Conservation (phyloP, 1,140 invertebrate species). For the Drosophila biarmipes region DNA sequence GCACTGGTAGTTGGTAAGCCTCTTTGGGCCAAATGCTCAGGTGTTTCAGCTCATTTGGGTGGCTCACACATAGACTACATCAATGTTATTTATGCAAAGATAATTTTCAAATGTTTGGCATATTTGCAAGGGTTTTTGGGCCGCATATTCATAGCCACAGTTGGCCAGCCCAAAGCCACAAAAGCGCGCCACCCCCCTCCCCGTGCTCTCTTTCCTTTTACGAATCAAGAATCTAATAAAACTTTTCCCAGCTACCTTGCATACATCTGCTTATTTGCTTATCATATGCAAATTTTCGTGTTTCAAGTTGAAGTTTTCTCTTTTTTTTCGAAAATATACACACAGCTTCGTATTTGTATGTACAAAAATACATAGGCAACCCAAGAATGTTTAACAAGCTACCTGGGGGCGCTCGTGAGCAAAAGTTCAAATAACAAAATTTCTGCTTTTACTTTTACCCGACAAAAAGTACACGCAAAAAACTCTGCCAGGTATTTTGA, state of each 20-base stretch:
- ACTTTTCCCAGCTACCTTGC: slow-evolving; percentile 71
- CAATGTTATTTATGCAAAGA: slow-evolving; percentile 78
- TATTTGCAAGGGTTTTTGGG: slow-evolving; percentile 62
- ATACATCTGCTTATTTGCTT: slow-evolving; percentile 77
- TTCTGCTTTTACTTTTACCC: slow-evolving; percentile 70
- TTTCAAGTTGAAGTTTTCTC: slow-evolving; percentile 71
- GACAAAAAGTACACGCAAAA: slow-evolving; percentile 31
- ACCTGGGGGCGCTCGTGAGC: slow-evolving; percentile 65
- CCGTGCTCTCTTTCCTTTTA: slow-evolving; percentile 13
- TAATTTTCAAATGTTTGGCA: slow-evolving; percentile 75
- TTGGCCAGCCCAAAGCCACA: slow-evolving; percentile 52
- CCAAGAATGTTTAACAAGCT: slow-evolving; percentile 81
- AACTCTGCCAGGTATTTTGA: slow-evolving; percentile 37
- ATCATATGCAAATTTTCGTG: slow-evolving; percentile 81
- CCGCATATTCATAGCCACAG: slow-evolving; percentile 64
- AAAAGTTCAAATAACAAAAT: slow-evolving; percentile 81
- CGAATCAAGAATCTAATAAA: slow-evolving; percentile 80
- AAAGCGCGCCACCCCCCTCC: slow-evolving; percentile 29
- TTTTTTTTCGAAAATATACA: slow-evolving; percentile 42
- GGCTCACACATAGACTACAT: slow-evolving; percentile 11
- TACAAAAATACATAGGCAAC: slow-evolving; percentile 40
- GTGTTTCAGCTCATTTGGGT: slow-evolving; percentile 67
- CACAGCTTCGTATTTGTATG: not conserved
- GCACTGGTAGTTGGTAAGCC: slow-evolving; percentile 33
- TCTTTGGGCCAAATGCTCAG: slow-evolving; percentile 48